phyloP scores from a whole-genome alignment of 2,888 invertebrate species.

The Zelleria hepariella region DNA sequence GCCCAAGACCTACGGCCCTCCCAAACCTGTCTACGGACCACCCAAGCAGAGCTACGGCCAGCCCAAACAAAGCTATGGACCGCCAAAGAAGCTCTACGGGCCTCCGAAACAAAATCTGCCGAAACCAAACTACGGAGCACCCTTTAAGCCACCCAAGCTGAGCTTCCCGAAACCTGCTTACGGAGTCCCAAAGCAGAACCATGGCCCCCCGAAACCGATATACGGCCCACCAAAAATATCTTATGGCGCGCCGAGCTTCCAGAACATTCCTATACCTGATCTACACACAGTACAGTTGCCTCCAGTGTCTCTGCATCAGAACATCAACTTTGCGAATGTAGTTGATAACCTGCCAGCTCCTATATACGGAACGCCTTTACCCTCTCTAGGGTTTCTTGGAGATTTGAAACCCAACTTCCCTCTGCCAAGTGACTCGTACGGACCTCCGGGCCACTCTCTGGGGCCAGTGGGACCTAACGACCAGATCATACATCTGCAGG shows the following conservation, averaged over 20 bases:
- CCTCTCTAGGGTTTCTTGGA: slow-evolving; percentile 27
- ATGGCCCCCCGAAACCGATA: slow-evolving; percentile 60
- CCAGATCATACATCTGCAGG: slow-evolving; percentile 43
- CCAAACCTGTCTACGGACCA: slow-evolving; percentile 50
- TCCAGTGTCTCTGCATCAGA: slow-evolving; percentile 20
- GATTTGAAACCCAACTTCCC: slow-evolving; percentile 62
- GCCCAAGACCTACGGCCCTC: slow-evolving; percentile 61
- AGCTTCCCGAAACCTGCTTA: slow-evolving; percentile 37
- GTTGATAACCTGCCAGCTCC: slow-evolving; percentile 48
- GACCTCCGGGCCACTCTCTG: slow-evolving; percentile 55
- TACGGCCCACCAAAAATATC: slow-evolving; percentile 40
- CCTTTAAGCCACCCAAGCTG: slow-evolving; percentile 42
- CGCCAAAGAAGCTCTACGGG: slow-evolving; percentile 42
- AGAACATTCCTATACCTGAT: slow-evolving; percentile 24
- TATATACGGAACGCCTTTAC: slow-evolving; percentile 52
- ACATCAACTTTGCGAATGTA: slow-evolving; percentile 29
- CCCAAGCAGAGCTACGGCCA: slow-evolving; percentile 45
- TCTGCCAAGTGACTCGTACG: slow-evolving; percentile 53
- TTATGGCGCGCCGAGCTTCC: slow-evolving; percentile 20
- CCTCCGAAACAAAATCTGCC: slow-evolving; percentile 39
- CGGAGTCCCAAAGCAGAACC: slow-evolving; percentile 37
- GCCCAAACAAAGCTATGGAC: slow-evolving; percentile 46
- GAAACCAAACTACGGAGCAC: slow-evolving; percentile 45
- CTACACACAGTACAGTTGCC: slow-evolving; percentile 12
- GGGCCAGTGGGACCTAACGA: slow-evolving; percentile 52